These are phyloP conservation scores for Tonatia bakeri DNA, from an alignment of 2,113 vertebrate genomes.

Conservation along the genomic window DNA sequence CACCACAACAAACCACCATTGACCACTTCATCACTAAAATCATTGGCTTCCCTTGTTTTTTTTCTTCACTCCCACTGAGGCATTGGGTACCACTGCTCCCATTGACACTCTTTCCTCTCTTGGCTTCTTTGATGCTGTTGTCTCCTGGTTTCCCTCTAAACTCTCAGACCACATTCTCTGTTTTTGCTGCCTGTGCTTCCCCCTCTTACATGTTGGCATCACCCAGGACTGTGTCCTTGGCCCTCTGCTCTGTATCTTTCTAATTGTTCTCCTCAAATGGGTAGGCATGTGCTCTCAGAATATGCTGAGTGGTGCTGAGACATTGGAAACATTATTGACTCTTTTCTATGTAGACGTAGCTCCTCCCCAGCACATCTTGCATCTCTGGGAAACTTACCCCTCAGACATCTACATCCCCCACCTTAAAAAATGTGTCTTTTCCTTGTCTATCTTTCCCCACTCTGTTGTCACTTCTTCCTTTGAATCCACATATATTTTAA, in stretches of 20 bases:
- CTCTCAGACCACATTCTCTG: neutral
- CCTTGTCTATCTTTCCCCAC: neutral
- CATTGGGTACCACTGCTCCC: neutral
- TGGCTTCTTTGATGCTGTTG: neutral
- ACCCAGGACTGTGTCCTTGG: neutral
- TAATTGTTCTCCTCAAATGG: neutral
- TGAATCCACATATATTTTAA: neutral
- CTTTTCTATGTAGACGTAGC: neutral
- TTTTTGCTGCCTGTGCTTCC: neutral
- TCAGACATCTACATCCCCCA: neutral
- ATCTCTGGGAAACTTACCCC: neutral
- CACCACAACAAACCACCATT: neutral
- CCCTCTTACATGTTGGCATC: neutral
- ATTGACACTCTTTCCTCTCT: neutral
- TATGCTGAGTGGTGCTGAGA: neutral
- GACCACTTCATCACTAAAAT: neutral
- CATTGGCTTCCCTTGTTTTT: neutral
- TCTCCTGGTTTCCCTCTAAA: neutral
- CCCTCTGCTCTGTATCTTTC: neutral
- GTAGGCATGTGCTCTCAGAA: neutral
- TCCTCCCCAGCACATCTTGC: neutral
- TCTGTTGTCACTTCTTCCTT: neutral
- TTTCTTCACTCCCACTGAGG: neutral
- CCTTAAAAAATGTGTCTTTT: neutral
- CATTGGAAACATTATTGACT: neutral